Evolutionary conservation across 1,140 invertebrate genomes (phyloP).

Genomic region (Diorhabda sublineata): DNA sequence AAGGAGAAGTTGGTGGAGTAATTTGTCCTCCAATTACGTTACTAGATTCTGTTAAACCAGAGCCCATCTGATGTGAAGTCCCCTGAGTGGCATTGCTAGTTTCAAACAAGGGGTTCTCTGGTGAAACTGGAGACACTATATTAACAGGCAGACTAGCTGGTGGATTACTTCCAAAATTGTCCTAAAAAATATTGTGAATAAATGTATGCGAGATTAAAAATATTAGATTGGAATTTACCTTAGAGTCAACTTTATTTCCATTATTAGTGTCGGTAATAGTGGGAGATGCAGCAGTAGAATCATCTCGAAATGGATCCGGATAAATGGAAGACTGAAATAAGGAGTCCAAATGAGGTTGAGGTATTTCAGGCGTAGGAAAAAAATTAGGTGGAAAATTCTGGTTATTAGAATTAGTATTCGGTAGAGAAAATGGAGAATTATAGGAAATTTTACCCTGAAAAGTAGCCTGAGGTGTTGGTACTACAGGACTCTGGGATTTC

Average conservation of each 20-base stretch:
- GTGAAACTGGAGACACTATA: constrained; percentile 32
- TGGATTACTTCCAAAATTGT: constrained; percentile 17
- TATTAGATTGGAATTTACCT: not conserved
- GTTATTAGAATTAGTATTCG: constrained; percentile 14
- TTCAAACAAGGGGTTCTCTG: constrained; percentile 34
- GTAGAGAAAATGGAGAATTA: constrained; percentile 40
- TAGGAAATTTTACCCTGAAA: constrained; percentile 30
- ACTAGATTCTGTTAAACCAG: constrained; percentile 40
- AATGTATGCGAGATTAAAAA: no score
- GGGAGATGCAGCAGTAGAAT: constrained; percentile 31
- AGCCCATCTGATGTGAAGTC: constrained; percentile 15
- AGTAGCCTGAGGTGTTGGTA: constrained; percentile 21
- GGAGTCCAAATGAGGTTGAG: constrained; percentile 30
- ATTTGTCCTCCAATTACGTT: constrained; percentile 43
- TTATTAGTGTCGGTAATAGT: constrained; percentile 26
- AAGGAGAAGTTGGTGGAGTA: constrained; percentile 53
- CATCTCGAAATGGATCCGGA: constrained; percentile 60
- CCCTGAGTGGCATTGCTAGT: constrained; percentile 27
- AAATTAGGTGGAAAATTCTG: constrained; percentile 27
- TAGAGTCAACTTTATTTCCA: constrained; percentile 22
- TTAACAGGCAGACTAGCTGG: constrained; percentile 19
- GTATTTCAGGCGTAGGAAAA: constrained; percentile 27
- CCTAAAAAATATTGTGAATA: no score
- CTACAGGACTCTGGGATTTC: constrained; percentile 43
- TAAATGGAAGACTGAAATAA: constrained; percentile 53